These are phyloP conservation scores for Drosophila nr. perissopoda DNA, from an alignment of 2,888 invertebrate genomes.

Conservation along the genomic window DNA sequence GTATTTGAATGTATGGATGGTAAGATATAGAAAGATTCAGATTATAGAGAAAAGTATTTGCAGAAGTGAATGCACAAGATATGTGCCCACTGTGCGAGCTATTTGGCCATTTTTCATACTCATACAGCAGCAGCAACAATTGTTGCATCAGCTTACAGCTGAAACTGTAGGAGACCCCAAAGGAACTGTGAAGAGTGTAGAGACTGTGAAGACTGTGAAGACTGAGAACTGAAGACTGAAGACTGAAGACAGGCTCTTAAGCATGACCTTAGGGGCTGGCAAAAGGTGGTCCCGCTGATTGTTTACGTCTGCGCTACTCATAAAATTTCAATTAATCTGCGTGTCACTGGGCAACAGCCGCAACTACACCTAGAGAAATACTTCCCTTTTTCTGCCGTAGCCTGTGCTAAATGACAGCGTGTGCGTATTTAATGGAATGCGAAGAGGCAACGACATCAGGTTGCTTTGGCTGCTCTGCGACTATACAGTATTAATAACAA, in stretches of 20 bases:
- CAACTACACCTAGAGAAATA: constrained; percentile 6
- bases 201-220: not conserved
- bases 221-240: constrained; percentile 19
- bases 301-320: constrained; percentile 81
- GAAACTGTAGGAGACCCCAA: constrained; percentile 4
- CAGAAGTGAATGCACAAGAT: not conserved
- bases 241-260: constrained; percentile 55
- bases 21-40: not conserved
- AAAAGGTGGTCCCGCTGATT: constrained; percentile 83
- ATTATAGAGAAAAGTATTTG: not conserved
- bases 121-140: constrained; percentile 34
- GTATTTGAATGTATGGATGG: no score
- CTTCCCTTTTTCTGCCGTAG: not conserved
- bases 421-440: constrained; percentile 69
- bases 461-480: constrained; percentile 4
- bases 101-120: constrained; percentile 46
- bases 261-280: constrained; percentile 75
- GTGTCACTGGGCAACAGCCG: constrained; percentile 62
- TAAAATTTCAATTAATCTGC: constrained; percentile 80
- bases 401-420: constrained; percentile 31
- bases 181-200: constrained; percentile 13
- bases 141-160: constrained; percentile 20
- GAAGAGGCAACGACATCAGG: constrained; percentile 43
- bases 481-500: constrained; percentile 54
- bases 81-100: constrained; percentile 37